phyloP scores from a whole-genome alignment of 2,888 invertebrate genomes.

The Chaetogeoica ovagalla region DNA sequence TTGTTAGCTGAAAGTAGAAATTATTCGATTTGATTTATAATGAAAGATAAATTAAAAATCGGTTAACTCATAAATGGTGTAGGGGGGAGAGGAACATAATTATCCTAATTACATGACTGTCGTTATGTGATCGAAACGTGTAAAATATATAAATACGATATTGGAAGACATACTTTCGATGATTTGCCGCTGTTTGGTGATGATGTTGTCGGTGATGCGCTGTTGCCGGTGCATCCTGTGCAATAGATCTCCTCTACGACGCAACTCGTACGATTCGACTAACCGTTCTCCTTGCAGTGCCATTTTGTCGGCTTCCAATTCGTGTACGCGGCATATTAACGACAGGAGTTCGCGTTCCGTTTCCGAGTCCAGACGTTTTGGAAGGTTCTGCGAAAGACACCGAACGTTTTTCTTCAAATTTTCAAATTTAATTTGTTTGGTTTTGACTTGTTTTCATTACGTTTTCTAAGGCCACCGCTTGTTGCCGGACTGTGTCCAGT shows the following conservation, averaged over 20 bases:
- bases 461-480: conserved; percentile 81
- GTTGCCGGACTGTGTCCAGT: conserved; percentile 75
- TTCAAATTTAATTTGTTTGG: background rate
- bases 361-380: conserved; percentile 80
- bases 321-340: conserved; percentile 87
- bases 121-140: background rate
- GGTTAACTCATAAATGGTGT: too few species aligned
- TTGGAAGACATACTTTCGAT: conserved; percentile 70
- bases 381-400: conserved; percentile 70
- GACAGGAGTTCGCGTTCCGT: conserved; percentile 88
- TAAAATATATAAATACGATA: background rate
- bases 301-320: conserved; percentile 91
- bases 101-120: too few species aligned
- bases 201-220: conserved; percentile 87
- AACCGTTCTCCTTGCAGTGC: conserved; percentile 86
- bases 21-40: too few species aligned
- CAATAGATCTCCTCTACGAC: conserved; percentile 80
- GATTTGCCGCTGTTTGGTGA: conserved; percentile 80
- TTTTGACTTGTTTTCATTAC: conserved; percentile 62
- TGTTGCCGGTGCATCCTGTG: conserved; percentile 82
- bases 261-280: conserved; percentile 82
- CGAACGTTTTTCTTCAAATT: background rate
- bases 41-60: too few species aligned
- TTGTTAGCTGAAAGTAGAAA: too few species aligned
- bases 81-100: too few species aligned